Percentiles rank a stretch among this genome's conserved stretches.
Conservation (phyloP, 1,140 invertebrate species). For the Conus ventricosus region DNA sequence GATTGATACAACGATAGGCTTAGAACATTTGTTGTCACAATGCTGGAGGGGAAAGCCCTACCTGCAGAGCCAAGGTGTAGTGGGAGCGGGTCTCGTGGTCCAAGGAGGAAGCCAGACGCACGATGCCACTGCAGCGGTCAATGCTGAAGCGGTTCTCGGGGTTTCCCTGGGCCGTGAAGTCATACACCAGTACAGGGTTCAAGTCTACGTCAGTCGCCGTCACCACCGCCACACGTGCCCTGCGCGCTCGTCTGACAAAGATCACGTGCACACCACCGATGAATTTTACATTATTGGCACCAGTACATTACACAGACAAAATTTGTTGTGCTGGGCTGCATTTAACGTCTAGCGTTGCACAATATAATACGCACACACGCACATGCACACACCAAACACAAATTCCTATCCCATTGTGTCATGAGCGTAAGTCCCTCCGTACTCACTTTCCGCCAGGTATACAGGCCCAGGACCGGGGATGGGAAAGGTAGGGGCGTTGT, state of each 20-base stretch:
- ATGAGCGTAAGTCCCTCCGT: too few relatives aligned
- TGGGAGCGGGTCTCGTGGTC: constrained; percentile 82
- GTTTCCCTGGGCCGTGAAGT: constrained; percentile 80
- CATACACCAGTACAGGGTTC: constrained; percentile 92
- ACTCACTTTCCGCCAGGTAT: constrained; percentile 90
- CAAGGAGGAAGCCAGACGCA: constrained; percentile 84
- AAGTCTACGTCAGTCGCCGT: constrained; percentile 97
- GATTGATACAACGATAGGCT: too few relatives aligned
- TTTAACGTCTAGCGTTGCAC: too few relatives aligned
- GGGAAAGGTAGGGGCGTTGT: constrained; percentile 97
- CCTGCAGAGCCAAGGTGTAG: constrained; percentile 58
- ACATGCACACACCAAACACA: too few relatives aligned
- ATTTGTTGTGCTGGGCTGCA: background rate
- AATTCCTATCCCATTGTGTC: too few relatives aligned
- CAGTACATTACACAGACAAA: background rate
- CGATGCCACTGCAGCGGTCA: constrained; percentile 91
- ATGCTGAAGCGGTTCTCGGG: constrained; percentile 85
- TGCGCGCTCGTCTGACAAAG: constrained; percentile 83
- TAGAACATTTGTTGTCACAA: too few relatives aligned
- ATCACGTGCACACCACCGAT: background rate
- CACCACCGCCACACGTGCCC: constrained; percentile 92
- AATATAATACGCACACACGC: too few relatives aligned
- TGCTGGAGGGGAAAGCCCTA: background rate
- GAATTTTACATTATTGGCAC: too few relatives aligned
- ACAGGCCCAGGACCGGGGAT: constrained; percentile 83